Evolutionary conservation across 2,888 invertebrate species (phyloP).

Genomic region (Drosophila seclusa): DNA sequence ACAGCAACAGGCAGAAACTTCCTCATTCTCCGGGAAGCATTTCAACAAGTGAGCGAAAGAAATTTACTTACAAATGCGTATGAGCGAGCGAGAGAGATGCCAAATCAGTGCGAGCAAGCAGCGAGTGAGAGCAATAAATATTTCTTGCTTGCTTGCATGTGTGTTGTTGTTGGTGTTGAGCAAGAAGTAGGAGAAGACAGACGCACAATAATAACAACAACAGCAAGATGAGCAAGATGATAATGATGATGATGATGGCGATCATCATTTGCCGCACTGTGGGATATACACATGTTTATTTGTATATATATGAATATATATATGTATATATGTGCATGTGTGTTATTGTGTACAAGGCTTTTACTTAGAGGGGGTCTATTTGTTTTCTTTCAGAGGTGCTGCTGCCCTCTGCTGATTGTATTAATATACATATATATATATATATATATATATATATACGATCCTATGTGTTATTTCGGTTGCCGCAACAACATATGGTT

Average conservation of each 20-base stretch:
- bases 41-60: constrained; percentile 74
- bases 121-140: constrained; percentile 58
- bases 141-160: constrained; percentile 28
- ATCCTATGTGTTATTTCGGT: constrained; percentile 78
- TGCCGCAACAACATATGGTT: constrained; percentile 75
- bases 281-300: constrained; percentile 47
- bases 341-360: constrained; percentile 69
- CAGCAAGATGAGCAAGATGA: constrained; percentile 44
- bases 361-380: constrained; percentile 82
- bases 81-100: constrained; percentile 40
- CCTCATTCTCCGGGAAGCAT: constrained; percentile 78
- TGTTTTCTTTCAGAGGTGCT: constrained; percentile 74
- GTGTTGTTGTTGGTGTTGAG: constrained; percentile 45
- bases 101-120: constrained; percentile 14
- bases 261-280: constrained; percentile 44
- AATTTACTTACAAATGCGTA: constrained; percentile 48
- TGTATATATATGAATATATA: neutral
- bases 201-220: constrained; percentile 20
- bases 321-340: constrained; percentile 34
- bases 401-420: constrained; percentile 63
- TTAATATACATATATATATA: constrained; percentile 14
- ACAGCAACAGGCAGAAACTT: constrained; percentile 63
- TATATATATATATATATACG: constrained; percentile 21
- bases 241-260: constrained; percentile 45
- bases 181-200: constrained; percentile 54